Base-by-base conservation (phyloP, 2,797 vertebrate genomes). In the Sphenopsis melanotis region DNA sequence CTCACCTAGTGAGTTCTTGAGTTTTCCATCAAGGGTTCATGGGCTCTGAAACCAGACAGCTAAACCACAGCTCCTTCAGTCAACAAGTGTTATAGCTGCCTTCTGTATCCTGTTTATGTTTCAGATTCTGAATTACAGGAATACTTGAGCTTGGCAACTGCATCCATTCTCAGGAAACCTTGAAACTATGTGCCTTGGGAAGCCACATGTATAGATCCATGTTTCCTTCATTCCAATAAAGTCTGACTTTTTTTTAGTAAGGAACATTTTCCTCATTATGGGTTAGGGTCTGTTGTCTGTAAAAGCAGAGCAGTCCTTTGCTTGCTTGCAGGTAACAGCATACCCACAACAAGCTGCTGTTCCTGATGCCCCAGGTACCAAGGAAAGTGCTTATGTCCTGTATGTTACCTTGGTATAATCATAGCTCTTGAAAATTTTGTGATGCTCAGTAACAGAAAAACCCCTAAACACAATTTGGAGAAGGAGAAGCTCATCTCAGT, bases 141-240 rank as follows among this genome's bases (percentile, higher is more conserved):
- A 16, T 85, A 20, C 57, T 59, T 53, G 42, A 68, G n/a, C 29
- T 91, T 86, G 65, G 34, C 11, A 46, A 1, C 44, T 66, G 5
- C 47, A 44, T 50, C 29, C 9, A 7, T 66, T 42, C 36, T 74
- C 15, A 50, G 36, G 53, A 94, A 52, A 37, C 20, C 13, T 56
- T 14, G 6, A 57, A 56, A 32, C 30, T 46, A 0, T 56, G 4
- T 60, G 8, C 37, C 34, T 85, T 10, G 1, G 29, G 29, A 77
- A 75, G 49, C 34, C 11, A 11, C 24, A 46, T 3, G 0, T 22
- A 5, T 12, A 39, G 27, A 39, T 60, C 19, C 8, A 1, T 23
- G 34, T 72, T 90, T 86, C 39, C 34, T 65, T 92, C 30, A 15
- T 75, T 64, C 10, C 19, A 7, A 7, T 87, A 18, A 0, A 3